Conservation (phyloP, 2,113 vertebrate genomes). For the Gymnobelideus leadbeateri region DNA sequence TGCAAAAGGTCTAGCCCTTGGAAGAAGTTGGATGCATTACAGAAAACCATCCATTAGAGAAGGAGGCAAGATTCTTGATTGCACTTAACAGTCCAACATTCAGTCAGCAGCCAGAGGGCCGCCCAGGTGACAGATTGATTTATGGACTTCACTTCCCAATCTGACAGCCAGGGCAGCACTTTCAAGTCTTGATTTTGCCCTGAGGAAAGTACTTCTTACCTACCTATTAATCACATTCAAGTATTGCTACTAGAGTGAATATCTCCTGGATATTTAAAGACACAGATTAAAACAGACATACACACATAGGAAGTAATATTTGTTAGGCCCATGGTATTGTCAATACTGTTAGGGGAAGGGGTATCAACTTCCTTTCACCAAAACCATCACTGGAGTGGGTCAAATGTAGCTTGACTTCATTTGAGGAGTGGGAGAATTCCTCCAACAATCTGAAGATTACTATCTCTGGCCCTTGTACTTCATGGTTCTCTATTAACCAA, state of each 20-base stretch:
- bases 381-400: not conserved
- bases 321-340: not conserved
- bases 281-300: not conserved
- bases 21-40: not conserved
- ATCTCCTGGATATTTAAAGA: slow-evolving; percentile 36
- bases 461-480: not conserved
- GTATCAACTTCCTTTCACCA: not conserved
- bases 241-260: not conserved
- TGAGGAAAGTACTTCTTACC: not conserved
- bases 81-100: slow-evolving; percentile 1
- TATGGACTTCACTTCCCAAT: slow-evolving; percentile 6
- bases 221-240: slow-evolving; percentile 29
- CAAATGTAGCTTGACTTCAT: not conserved
- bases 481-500: not conserved
- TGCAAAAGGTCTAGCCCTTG: not conserved
- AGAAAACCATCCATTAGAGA: not conserved
- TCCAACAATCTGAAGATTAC: not conserved
- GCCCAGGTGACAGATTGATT: slow-evolving; percentile 3
- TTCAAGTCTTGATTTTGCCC: not conserved
- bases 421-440: not conserved
- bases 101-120: not conserved
- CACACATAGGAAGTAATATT: not conserved
- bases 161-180: not conserved
- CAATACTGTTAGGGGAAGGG: not conserved
- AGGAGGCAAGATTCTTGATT: not conserved